Conservation (phyloP, 2,797 vertebrate genomes). For the Lophotriccus pileatus region DNA sequence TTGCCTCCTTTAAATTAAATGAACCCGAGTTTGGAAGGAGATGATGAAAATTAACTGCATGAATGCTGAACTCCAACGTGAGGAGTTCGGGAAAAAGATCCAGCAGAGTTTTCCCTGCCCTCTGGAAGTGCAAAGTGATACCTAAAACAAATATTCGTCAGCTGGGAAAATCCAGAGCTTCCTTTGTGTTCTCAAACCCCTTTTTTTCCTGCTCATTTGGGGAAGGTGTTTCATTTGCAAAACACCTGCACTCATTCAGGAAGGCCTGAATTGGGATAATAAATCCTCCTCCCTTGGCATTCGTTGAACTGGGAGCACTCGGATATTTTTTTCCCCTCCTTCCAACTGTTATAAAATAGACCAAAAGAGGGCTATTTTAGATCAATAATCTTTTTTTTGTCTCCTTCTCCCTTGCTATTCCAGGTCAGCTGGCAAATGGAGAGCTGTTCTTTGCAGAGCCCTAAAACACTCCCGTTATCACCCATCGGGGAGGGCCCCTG, state of each 20-base stretch:
- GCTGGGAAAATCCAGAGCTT: background rate
- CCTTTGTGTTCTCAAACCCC: background rate
- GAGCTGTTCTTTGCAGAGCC: slow-evolving; percentile 15
- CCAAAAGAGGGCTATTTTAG: slow-evolving; percentile 54
- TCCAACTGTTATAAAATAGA: slow-evolving; percentile 50
- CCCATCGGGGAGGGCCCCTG: slow-evolving; percentile 27
- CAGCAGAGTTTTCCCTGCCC: background rate
- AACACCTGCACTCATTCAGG: slow-evolving; percentile 46
- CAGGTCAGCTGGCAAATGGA: slow-evolving; percentile 61
- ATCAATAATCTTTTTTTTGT: slow-evolving; percentile 29
- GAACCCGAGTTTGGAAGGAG: background rate
- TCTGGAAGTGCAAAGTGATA: background rate
- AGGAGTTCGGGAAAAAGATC: background rate
- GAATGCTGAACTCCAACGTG: background rate
- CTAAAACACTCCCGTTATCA: slow-evolving; percentile 27
- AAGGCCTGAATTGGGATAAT: background rate
- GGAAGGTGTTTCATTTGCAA: slow-evolving; percentile 29
- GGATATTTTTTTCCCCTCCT: background rate
- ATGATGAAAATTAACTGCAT: background rate
- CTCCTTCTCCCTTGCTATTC: slow-evolving; percentile 27
- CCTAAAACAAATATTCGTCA: background rate
- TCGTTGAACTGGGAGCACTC: slow-evolving; percentile 18
- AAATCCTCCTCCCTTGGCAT: slow-evolving; percentile 32
- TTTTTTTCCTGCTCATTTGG: slow-evolving; percentile 8
- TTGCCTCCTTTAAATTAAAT: background rate